Evolutionary conservation across 2,113 vertebrate species (phyloP), one percentile per base, ranked within the genome.

Genomic region (Dicerorhinus sumatrensis): DNA sequence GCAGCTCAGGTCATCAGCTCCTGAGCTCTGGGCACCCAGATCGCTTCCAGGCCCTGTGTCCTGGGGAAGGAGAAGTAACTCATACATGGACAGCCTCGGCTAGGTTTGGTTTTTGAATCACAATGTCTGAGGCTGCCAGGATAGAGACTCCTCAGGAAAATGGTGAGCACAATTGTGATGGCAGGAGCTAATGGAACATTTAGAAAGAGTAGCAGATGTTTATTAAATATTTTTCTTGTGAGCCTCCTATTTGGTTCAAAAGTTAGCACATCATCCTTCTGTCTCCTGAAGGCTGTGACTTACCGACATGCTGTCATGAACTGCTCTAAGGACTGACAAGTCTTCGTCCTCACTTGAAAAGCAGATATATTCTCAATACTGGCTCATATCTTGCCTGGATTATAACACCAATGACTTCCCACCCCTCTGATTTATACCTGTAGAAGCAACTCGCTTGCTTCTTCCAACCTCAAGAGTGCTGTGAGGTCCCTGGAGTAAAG

Each of bases 221-320:
- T 8, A 67, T 51, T 58, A n/a, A 21, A 23, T 9, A 48, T 42
- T 23, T 42, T 51, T 89, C 72, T 77, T 70, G 14, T 9, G 42
- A 69, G 42, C 23, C 27, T n/a, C 10, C 14, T 83, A n/a, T 16
- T 42, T 31, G 17, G 7, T 33, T 82, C 58, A 12, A 29, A 65
- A 56, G 23, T 11, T 20, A n/a, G n/a, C 33, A 6, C 70, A 33
- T 75, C 56, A 27, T 65, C 31, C 4, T 20, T 23, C 33, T 67
- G 21, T 20, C 75, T 51, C 48, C 48, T 27, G 5, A 25, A 2
- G 23, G n/a, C 18, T 23, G 80, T 29, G 17, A 39, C 3, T 25
- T n/a, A 9, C 5, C 33, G 21, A 39, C 3, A 31, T 31, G 4
- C 5, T 2, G 21, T 58, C 17, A 2, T 4, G 39, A 39, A 6